Percentiles rank a stretch among this genome's conserved stretches.
phyloP scores from a whole-genome alignment of 2,888 invertebrate species.

The Mantis religiosa region DNA sequence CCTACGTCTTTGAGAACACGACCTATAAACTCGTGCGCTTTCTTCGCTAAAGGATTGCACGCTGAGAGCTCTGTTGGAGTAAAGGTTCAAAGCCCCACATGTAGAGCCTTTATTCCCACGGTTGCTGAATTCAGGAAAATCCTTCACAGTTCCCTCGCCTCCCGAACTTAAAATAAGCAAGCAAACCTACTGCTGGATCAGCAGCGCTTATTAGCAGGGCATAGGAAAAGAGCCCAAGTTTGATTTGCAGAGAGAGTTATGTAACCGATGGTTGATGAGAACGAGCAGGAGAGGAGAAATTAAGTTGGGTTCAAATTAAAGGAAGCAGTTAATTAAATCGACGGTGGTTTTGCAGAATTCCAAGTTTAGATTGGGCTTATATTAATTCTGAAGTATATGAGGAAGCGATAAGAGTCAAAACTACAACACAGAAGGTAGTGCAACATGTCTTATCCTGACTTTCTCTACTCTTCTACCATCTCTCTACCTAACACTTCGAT shows the following conservation, averaged over 20 bases:
- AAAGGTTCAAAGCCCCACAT: too few species aligned
- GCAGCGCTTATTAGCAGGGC: neutral
- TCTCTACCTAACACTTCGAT: too few species aligned
- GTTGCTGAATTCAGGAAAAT: neutral
- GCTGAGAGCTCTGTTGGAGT: too few species aligned
- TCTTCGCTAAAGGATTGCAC: too few species aligned
- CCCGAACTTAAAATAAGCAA: neutral
- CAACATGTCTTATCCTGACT: too few species aligned
- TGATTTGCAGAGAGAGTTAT: neutral
- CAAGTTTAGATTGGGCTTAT: neutral
- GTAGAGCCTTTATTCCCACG: neutral
- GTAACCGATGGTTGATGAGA: neutral
- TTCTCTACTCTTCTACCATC: too few species aligned
- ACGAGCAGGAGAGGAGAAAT: neutral
- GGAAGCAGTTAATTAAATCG: neutral
- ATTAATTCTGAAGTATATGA: neutral
- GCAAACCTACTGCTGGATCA: neutral
- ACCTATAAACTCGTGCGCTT: too few species aligned
- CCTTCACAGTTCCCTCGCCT: too few species aligned
- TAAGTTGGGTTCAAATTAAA: neutral
- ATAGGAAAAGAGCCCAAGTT: neutral
- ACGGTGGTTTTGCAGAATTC: neutral
- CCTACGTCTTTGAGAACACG: too few species aligned
- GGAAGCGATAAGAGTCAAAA: neutral
- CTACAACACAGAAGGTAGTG: too few species aligned